Base-by-base conservation (phyloP, 1,140 invertebrate genomes). In the Hycleus cichorii region DNA sequence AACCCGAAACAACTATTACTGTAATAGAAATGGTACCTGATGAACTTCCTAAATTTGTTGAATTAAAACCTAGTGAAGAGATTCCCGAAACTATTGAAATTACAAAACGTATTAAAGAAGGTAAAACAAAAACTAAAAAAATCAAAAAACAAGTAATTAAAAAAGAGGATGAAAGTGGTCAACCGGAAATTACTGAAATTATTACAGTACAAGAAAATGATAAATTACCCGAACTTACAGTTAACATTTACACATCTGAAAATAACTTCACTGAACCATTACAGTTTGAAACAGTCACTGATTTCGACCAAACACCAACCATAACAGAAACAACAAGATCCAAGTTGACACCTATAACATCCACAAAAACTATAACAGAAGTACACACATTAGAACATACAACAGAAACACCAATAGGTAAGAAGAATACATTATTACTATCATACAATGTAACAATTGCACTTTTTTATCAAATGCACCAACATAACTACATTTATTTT, bases 191-290 rank as follows among this genome's bases (percentile, higher is more conserved):
- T 2, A 74, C 69, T 4, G 74, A 76, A 66, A 73, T 75, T 46
- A 72, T 72, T 27, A 74, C 76, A n/a, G 64, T 76, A 48, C 70
- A 75, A 63, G 73, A 76, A 64, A 72, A 77, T 48, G 70, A 73
- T 39, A 69, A 76, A 64, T 49, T 58, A 39, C 68, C 73, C 11
- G 59, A 67, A 50, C 63, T 59, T 26, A 64, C 59, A 49, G 58
- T 60, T 40, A 72, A 69, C 54, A 68, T 72, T 49, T 68, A 76
- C 59, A 66, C 65, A 10, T 46, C 56, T 39, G 60, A 66, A 42
- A 53, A 53, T 49, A 50, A 49, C 40, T 61, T 44, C 45, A 58
- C 43, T 12, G 24, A 49, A 60, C 59, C 68, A n/a, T 49, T 65
- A 44, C 64, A 74, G 44, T 51, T 54, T 32, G 32, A 44, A 43